A percentile compares a stretch with the other conserved stretches of the same genome.
These are phyloP conservation scores for Acrossocheilus fasciatus DNA, from an alignment of 2,797 vertebrate species.

Conservation along the genomic window DNA sequence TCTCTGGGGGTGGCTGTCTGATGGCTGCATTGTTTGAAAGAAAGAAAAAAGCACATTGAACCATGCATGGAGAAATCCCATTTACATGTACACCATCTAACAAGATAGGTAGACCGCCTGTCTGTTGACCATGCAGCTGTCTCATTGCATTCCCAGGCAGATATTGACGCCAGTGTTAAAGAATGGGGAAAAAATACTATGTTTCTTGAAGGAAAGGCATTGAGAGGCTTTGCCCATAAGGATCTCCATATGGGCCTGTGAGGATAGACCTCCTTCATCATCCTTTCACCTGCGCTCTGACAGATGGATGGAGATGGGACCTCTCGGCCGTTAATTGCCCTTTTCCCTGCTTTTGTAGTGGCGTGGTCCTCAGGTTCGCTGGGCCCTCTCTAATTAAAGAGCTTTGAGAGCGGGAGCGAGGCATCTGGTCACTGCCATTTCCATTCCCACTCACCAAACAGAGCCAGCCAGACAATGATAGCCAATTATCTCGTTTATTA, in stretches of 20 bases:
- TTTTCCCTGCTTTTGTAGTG: conserved; percentile 77
- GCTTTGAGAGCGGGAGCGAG: conserved; percentile 76
- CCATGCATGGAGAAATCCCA: conserved; percentile 34
- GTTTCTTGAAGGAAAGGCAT: conserved; percentile 55
- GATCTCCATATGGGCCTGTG: conserved; percentile 58
- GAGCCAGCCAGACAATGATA: conserved; percentile 78
- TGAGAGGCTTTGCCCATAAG: conserved; percentile 61
- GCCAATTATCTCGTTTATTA: conserved; percentile 79
- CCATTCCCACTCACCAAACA: conserved; percentile 78
- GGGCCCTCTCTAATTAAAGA: conserved; percentile 86
- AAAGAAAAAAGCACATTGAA: conserved; percentile 27
- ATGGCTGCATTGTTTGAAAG: conserved; percentile 24
- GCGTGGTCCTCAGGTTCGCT: conserved; percentile 80
- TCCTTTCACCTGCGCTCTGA: conserved; percentile 79
- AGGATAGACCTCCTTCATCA: conserved; percentile 63
- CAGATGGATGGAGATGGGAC: conserved; percentile 80
- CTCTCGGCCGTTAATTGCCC: conserved; percentile 83
- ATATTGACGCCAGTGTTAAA: conserved; percentile 61
- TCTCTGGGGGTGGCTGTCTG: conserved; percentile 18
- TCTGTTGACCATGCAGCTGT: conserved; percentile 54
- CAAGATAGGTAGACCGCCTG: conserved; percentile 58
- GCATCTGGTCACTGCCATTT: conserved; percentile 86
- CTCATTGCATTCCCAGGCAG: conserved; percentile 63
- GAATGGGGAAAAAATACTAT: conserved; percentile 49
- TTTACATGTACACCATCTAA: conserved; percentile 59